A percentile compares a stretch with the other conserved stretches of the same genome.
Conservation (phyloP, 2,113 vertebrate species). For the Axis porcinus region DNA sequence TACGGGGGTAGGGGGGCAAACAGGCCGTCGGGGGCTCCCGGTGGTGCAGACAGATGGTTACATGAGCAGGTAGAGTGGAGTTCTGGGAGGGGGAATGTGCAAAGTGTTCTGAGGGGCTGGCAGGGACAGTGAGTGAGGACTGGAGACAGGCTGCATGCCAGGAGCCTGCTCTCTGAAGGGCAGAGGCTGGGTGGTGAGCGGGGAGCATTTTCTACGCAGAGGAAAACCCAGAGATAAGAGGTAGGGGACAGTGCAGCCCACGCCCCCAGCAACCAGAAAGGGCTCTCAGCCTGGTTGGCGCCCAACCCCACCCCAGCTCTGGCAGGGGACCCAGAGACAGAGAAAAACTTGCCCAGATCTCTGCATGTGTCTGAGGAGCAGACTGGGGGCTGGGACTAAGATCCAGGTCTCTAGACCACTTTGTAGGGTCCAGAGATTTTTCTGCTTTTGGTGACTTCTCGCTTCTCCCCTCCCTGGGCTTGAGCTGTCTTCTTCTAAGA, state of each 20-base stretch:
- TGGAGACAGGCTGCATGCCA: not conserved
- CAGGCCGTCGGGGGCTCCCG: not conserved
- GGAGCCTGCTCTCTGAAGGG: not conserved
- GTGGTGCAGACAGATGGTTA: not conserved
- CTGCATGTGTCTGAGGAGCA: not conserved
- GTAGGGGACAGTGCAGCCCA: not conserved
- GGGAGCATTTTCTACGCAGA: not conserved
- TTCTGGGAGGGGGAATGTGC: not conserved
- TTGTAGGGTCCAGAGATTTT: not conserved
- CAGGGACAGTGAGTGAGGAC: too few relatives aligned
- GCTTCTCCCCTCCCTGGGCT: not conserved
- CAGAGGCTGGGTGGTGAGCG: not conserved
- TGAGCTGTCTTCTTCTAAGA: not conserved
- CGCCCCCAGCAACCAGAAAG: accelerated
- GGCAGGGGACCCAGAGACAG: not conserved
- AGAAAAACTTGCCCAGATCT: not conserved
- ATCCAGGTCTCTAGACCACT: not conserved
- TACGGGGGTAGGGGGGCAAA: not conserved
- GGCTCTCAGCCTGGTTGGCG: not conserved
- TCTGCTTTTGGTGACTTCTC: not conserved
- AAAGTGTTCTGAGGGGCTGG: accelerated
- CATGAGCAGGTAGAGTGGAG: accelerated
- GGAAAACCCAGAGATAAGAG: not conserved
- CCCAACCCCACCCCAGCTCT: too few relatives aligned
- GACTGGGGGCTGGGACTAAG: not conserved